Evolutionary conservation across 2,113 vertebrate species (phyloP).

Genomic region (Passerina amoena): DNA sequence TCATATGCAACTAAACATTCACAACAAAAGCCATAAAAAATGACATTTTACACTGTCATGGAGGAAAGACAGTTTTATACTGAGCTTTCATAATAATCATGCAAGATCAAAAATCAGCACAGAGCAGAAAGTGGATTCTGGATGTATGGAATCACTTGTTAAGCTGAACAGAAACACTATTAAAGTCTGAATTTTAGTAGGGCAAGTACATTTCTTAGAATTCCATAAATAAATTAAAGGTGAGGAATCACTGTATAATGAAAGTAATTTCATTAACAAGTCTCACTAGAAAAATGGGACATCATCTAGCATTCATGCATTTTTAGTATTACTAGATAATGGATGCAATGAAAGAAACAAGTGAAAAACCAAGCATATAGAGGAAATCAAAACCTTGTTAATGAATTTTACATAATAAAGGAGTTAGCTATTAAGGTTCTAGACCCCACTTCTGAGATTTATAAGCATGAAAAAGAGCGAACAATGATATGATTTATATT

Average conservation of each 20-base stretch:
- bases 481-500: neutral
- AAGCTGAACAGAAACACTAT: neutral
- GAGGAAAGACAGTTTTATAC: neutral
- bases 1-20: neutral
- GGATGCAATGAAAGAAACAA: neutral
- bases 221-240: neutral
- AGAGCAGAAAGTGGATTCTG: neutral
- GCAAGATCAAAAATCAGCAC: neutral
- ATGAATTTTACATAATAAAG: neutral
- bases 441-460: neutral
- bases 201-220: neutral
- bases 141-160: neutral
- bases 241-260: neutral
- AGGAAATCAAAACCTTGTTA: neutral
- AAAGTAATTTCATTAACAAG: neutral
- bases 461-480: neutral
- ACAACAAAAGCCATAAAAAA: neutral
- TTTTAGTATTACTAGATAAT: neutral
- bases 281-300: neutral
- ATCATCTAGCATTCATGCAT: neutral
- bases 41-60: neutral
- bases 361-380: neutral
- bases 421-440: neutral
- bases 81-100: neutral
- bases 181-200: neutral